Evolutionary conservation across 2,113 vertebrate genomes (phyloP), one percentile per base, ranked within the genome.

Genomic region (Ardeotis arabs): DNA sequence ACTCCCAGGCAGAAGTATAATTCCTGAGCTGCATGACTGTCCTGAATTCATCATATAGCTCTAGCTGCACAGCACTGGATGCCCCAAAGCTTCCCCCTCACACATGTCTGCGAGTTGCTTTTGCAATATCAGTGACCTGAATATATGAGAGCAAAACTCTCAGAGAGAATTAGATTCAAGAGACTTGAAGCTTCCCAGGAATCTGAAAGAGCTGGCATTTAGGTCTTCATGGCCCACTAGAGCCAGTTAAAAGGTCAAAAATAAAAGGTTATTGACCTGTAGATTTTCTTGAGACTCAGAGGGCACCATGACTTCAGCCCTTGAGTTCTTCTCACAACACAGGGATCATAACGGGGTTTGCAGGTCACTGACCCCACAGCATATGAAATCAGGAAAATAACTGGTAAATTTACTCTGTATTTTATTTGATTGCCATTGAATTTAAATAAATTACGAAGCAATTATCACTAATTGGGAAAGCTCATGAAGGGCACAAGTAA

Each of bases 231-330:
- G 98, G 98, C 96, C 97, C 95, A 90, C 95, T 98, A 97, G 97
- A 97, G 95, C 92, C 21, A 87, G 97, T 97, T 97, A 97, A 98
- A 98, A 98, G 97, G 90, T 98, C 97, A 98, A 85, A 96, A 98
- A 98, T 96, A 98, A 98, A 98, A 98, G 97, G 96, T 97, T 97
- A 97, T 76, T 98, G 98, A 98, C 98, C 97, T 95, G 87, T 96
- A 95, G 94, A 95, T 97, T 97, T 98, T 96, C 98, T 94, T 89
- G 93, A 92, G 91, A 94, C 85, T 70, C 81, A 62, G 82, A 95
- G 87, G 81, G 83, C 91, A 94, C 41, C 35, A 23, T 35, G 55
- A 89, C 89, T 93, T 94, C 91, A 96, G 85, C 77, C 89, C 81
- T 80, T 45, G 88, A 79, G 53, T 95, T 93, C 96, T 94, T 94